Evolutionary conservation across 64 coral and sea anemone genomes (phyloP).

Genomic region (Cladopsammia gracilis): DNA sequence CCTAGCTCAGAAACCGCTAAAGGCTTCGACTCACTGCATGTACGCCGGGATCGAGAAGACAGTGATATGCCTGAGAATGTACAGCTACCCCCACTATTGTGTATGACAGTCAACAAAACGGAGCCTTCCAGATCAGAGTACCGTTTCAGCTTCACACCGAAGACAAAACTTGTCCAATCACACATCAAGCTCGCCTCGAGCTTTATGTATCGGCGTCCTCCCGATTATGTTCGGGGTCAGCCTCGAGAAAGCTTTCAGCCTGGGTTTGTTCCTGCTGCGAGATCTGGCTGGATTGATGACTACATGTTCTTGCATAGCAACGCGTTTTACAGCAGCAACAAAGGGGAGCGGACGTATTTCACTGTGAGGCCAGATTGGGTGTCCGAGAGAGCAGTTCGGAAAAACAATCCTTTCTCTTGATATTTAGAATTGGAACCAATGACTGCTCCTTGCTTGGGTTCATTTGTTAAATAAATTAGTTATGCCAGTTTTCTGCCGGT

Average conservation of each 20-base stretch:
- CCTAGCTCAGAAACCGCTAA: too few species aligned
- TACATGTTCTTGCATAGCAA: constrained; percentile 84
- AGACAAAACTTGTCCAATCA: constrained; percentile 71
- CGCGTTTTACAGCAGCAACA: constrained; percentile 78
- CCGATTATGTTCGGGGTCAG: constrained; percentile 67
- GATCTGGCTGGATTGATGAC: constrained; percentile 57
- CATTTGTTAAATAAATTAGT: too few species aligned
- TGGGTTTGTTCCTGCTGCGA: constrained; percentile 78
- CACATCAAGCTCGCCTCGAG: constrained; percentile 86
- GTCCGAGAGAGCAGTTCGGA: constrained; percentile 82
- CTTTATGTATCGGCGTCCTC: constrained; percentile 81
- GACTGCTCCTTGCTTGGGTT: too few species aligned
- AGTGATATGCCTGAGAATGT: constrained; percentile 45
- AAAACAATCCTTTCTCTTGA: constrained; percentile 94
- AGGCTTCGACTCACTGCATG: too few species aligned
- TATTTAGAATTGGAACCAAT: not conserved
- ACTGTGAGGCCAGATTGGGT: constrained; percentile 93
- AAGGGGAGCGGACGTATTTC: constrained; percentile 64
- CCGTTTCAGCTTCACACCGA: constrained; percentile 75
- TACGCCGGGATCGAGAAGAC: too few species aligned
- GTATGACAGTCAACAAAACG: constrained; percentile 65
- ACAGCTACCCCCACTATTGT: constrained; percentile 79
- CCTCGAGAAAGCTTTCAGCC: constrained; percentile 32
- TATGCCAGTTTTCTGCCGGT: too few species aligned
- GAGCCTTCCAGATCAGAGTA: constrained; percentile 74